Evolutionary conservation across 2,888 invertebrate species (phyloP).

Genomic region (Agrotis segetum): DNA sequence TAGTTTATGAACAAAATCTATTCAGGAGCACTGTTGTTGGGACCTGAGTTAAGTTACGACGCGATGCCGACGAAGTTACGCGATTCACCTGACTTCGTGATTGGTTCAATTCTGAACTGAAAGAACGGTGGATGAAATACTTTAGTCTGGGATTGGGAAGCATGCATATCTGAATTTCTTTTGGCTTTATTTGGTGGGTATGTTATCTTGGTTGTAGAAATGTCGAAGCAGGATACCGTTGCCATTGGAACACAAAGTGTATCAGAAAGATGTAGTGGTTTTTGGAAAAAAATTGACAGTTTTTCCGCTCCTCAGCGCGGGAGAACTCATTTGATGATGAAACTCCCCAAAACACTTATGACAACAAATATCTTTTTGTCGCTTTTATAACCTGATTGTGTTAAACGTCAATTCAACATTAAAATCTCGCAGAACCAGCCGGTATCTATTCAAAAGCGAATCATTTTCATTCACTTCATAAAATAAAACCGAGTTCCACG

Average conservation of each 20-base stretch:
- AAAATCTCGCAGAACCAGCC: constrained; percentile 19
- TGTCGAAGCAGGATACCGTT: too few species aligned
- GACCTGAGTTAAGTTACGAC: constrained; percentile 39
- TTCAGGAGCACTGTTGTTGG: constrained; percentile 42
- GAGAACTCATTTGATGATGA: too few species aligned
- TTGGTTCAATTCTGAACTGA: constrained; percentile 32
- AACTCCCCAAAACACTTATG: background rate
- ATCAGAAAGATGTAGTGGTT: too few species aligned
- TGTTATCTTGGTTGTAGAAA: background rate
- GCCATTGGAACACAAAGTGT: too few species aligned
- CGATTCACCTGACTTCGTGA: constrained; percentile 34
- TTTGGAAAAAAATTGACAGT: too few species aligned
- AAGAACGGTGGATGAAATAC: constrained; percentile 17
- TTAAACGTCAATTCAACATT: background rate
- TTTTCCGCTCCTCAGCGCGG: too few species aligned
- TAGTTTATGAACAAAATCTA: constrained; percentile 65
- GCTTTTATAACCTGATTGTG: background rate
- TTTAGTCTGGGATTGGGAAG: background rate
- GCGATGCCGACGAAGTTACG: constrained; percentile 26
- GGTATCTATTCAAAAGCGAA: constrained; percentile 42
- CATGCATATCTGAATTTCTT: background rate
- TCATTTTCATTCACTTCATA: constrained; percentile 46
- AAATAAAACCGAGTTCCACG: constrained; percentile 47
- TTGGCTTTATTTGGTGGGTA: background rate
- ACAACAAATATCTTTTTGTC: background rate